phyloP scores from a whole-genome alignment of 2,113 vertebrate genomes.

The Hypocryptadius cinnamomeus region DNA sequence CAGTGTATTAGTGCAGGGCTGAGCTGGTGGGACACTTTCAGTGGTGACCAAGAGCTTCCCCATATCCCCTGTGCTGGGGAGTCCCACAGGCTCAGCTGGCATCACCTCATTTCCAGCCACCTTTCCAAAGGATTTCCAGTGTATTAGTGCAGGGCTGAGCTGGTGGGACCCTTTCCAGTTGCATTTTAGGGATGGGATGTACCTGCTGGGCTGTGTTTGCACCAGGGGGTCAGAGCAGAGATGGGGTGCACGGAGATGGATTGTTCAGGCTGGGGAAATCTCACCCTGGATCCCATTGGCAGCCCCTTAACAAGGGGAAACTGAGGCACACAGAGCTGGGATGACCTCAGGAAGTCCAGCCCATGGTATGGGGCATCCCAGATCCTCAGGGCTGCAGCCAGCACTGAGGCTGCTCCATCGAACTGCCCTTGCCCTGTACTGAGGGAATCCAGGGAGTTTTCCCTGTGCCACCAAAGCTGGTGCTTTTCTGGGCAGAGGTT shows the following conservation, averaged over 20 bases:
- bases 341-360: not conserved
- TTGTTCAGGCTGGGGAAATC: not conserved
- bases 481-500: not conserved
- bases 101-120: not conserved
- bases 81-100: rapidly evolving
- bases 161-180: not conserved
- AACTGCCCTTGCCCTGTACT: rapidly evolving
- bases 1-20: not conserved
- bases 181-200: rapidly evolving
- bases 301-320: not conserved
- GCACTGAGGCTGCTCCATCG: not conserved
- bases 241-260: not conserved
- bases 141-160: not conserved
- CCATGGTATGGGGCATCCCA: not conserved
- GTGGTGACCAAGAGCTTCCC: not conserved
- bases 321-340: not conserved
- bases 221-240: not conserved
- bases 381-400: not conserved
- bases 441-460: not conserved
- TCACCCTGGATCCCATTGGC: not conserved
- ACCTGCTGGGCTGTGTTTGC: not conserved
- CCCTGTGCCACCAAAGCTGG: not conserved
- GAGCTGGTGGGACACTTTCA: not conserved
- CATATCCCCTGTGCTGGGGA: rapidly evolving
- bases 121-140: not conserved